phyloP scores from a whole-genome alignment of 2,797 vertebrate species.

The Notolabrus celidotus region DNA sequence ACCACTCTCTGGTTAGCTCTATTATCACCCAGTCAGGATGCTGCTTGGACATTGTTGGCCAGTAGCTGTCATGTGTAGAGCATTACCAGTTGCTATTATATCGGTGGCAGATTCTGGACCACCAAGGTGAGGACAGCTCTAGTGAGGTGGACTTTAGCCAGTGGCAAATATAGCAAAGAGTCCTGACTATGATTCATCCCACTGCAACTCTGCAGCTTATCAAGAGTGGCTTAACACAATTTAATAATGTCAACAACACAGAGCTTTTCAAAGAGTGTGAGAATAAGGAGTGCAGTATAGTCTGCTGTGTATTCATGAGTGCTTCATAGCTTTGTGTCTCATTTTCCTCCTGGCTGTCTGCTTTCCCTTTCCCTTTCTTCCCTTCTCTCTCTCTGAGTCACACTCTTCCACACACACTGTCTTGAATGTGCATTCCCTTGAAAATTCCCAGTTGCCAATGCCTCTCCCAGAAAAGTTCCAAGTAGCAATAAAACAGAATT shows the following conservation, averaged over 20 bases:
- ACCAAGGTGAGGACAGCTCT: conserved; percentile 31
- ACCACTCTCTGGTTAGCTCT: neutral
- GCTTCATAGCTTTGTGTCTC: conserved; percentile 14
- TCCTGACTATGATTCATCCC: conserved; percentile 57
- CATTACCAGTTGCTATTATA: conserved; percentile 48
- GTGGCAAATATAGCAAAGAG: conserved; percentile 68
- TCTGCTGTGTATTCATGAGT: neutral
- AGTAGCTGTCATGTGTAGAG: conserved; percentile 55
- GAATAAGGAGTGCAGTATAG: neutral
- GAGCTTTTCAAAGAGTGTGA: conserved; percentile 17
- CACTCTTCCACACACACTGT: conserved; percentile 5
- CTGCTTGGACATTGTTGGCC: conserved; percentile 37
- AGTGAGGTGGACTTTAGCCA: conserved; percentile 57
- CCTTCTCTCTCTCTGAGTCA: neutral
- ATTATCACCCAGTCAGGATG: conserved; percentile 18
- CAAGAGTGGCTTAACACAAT: conserved; percentile 37
- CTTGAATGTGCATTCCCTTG: conserved; percentile 8
- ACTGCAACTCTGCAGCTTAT: conserved; percentile 46
- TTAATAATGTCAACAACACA: conserved; percentile 28
- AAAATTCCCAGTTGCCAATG: conserved; percentile 67
- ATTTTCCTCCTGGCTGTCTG: conserved; percentile 11
- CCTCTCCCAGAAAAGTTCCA: conserved; percentile 23
- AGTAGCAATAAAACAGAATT: conserved; percentile 29
- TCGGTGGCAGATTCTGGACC: conserved; percentile 44
- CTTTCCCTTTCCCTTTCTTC: neutral